Conservation (phyloP, 1,140 invertebrate species). For the Trichonephila clavipes region DNA sequence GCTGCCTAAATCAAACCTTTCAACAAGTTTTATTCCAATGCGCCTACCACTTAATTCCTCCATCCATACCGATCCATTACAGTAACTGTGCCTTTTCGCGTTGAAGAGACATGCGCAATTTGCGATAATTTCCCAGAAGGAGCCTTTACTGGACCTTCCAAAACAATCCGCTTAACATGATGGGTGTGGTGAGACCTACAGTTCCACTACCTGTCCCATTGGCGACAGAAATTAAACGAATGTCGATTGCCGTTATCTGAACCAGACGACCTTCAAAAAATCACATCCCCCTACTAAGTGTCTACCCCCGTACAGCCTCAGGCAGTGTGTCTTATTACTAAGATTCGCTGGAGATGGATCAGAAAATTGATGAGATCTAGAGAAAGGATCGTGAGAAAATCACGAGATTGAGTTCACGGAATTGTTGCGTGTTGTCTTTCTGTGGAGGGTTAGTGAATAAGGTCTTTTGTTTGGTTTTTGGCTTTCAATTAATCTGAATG, state of each 20-base stretch:
- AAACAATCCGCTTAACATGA: slow-evolving; percentile 3
- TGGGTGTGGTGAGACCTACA: background rate
- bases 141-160: background rate
- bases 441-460: background rate
- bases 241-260: slow-evolving; percentile 40
- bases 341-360: background rate
- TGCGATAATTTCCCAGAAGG: slow-evolving; percentile 4
- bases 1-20: background rate
- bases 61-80: background rate
- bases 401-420: background rate
- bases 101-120: background rate
- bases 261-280: slow-evolving; percentile 36
- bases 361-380: slow-evolving; percentile 11
- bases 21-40: background rate
- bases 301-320: background rate
- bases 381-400: slow-evolving; percentile 27
- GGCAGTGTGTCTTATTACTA: slow-evolving; percentile 6
- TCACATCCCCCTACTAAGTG: background rate
- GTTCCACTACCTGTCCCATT: background rate
- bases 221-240: slow-evolving; percentile 29
- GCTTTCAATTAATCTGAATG: background rate
- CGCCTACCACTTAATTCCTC: background rate
- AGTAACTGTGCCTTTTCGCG: background rate
- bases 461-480: background rate
- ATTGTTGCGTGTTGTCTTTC: slow-evolving; percentile 2